Percentiles rank a stretch among this genome's conserved stretches.
phyloP scores from a whole-genome alignment of 2,113 vertebrate species.

The Cavia porcellus region DNA sequence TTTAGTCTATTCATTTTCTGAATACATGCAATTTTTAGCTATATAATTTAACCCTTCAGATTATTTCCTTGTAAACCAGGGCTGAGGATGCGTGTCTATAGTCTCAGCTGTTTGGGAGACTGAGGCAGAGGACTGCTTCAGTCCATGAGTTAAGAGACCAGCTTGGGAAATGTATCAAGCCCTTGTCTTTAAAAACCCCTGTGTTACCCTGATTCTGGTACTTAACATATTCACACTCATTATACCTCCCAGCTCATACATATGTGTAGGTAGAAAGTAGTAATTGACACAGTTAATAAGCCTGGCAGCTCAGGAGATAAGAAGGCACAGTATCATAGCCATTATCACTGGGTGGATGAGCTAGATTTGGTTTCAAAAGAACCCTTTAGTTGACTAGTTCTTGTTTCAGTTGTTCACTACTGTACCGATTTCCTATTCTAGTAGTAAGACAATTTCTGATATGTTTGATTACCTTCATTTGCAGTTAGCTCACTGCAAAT shows the following conservation, averaged over 20 bases:
- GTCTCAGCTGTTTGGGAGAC: not conserved
- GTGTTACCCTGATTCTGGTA: constrained; percentile 27
- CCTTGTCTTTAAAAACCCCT: not conserved
- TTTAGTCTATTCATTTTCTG: constrained; percentile 44
- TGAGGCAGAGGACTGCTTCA: not conserved
- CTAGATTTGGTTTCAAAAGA: constrained; percentile 60
- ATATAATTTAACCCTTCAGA: constrained; percentile 2
- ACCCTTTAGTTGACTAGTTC: constrained; percentile 4
- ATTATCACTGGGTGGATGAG: not conserved
- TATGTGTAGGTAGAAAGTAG: not conserved
- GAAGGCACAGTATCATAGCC: not conserved
- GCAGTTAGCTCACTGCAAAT: constrained; percentile 37
- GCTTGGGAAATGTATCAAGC: not conserved
- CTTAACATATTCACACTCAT: not conserved
- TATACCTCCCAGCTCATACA: not conserved
- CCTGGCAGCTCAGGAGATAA: not conserved
- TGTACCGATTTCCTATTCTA: not conserved
- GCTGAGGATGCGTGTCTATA: not conserved
- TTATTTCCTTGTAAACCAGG: not conserved
- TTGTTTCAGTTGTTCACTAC: constrained; percentile 59
- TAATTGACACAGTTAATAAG: not conserved
- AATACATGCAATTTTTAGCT: constrained; percentile 39
- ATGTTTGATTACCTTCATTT: constrained; percentile 26
- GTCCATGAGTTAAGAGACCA: not conserved
- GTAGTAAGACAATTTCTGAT: constrained; percentile 22